Conservation (phyloP, 2,113 vertebrate genomes). For the Corythornis vintsioides region DNA sequence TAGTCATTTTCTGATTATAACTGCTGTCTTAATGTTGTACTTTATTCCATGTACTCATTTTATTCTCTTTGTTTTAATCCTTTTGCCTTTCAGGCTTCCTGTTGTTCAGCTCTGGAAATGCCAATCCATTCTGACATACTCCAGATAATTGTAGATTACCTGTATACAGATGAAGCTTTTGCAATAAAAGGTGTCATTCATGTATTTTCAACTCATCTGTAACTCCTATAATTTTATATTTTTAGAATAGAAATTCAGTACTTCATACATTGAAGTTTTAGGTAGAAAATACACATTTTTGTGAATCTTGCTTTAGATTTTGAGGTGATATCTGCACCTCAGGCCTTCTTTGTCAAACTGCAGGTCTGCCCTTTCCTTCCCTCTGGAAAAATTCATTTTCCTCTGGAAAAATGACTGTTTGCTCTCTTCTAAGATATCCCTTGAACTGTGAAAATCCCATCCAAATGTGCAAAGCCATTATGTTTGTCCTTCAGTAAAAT, state of each 20-base stretch:
- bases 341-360: neutral
- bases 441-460: neutral
- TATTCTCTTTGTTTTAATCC: neutral
- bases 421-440: neutral
- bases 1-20: neutral
- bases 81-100: constrained; percentile 82
- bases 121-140: constrained; percentile 90
- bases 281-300: neutral
- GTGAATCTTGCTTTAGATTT: neutral
- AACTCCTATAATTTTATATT: neutral
- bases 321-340: neutral
- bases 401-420: neutral
- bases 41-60: neutral
- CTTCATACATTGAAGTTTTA: neutral
- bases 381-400: neutral
- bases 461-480: neutral
- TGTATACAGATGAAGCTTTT: constrained; percentile 92
- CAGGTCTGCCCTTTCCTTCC: neutral
- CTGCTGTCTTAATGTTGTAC: neutral
- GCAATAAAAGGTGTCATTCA: constrained; percentile 84
- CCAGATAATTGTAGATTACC: constrained; percentile 91
- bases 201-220: neutral
- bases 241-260: neutral
- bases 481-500: neutral
- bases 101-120: constrained; percentile 90